A percentile compares a stretch with the other conserved stretches of the same genome.
These are phyloP conservation scores for Mechanitis messenoides DNA, from an alignment of 2,888 invertebrate genomes.

Conservation along the genomic window DNA sequence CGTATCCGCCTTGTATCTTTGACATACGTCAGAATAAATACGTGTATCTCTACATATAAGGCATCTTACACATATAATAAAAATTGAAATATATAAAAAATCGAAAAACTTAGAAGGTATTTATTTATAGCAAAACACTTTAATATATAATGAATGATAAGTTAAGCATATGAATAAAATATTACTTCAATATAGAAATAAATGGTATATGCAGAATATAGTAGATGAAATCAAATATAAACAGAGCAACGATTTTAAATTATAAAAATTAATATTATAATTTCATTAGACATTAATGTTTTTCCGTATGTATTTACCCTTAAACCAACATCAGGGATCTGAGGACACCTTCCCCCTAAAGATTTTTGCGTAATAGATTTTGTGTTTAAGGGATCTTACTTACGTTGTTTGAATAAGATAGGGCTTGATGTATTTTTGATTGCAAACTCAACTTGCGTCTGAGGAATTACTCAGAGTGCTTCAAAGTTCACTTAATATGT, in stretches of 20 bases:
- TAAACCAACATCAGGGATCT: slow-evolving; percentile 25
- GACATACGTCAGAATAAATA: slow-evolving; percentile 51
- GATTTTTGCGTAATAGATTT: slow-evolving; percentile 33
- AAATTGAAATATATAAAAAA: slow-evolving; percentile 1
- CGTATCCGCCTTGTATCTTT: slow-evolving; percentile 50
- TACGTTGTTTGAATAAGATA: slow-evolving; percentile 29
- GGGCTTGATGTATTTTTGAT: slow-evolving; percentile 27
- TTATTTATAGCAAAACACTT: too few species aligned
- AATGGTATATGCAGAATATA: too few species aligned
- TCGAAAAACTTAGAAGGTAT: too few species aligned
- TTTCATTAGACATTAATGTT: not conserved
- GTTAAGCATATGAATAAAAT: too few species aligned
- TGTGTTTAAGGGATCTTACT: slow-evolving; percentile 31
- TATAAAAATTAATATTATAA: not conserved
- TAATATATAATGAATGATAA: too few species aligned
- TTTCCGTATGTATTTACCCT: slow-evolving; percentile 14
- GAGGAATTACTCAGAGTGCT: slow-evolving; percentile 3
- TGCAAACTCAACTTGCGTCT: slow-evolving; percentile 11
- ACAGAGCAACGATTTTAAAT: not conserved
- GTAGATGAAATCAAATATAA: not conserved
- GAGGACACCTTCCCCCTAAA: slow-evolving; percentile 28
- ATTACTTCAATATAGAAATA: too few species aligned
- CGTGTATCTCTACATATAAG: too few species aligned
- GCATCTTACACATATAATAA: slow-evolving; percentile 19
- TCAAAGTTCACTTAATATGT: slow-evolving; percentile 2